phyloP scores from a whole-genome alignment of 2,888 invertebrate genomes.

The Chrysolina americana region DNA sequence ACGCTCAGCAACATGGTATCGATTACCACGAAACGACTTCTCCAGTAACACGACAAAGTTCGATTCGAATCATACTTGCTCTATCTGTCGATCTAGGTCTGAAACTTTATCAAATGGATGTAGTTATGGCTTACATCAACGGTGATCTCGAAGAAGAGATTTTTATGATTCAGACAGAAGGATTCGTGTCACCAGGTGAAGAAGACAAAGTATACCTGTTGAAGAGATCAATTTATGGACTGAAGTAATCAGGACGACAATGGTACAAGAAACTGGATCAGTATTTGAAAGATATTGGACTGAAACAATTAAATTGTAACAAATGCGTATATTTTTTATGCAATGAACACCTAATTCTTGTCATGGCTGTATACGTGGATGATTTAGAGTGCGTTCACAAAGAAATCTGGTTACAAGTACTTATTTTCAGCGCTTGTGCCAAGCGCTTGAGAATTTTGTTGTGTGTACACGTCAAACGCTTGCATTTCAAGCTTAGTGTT shows the following conservation, averaged over 20 bases:
- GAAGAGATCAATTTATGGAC: slow-evolving; percentile 54
- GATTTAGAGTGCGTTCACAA: background rate
- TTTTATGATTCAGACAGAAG: slow-evolving; percentile 45
- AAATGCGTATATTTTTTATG: background rate
- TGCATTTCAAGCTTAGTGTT: no score
- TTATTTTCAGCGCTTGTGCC: no score
- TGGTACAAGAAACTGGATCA: slow-evolving; percentile 42
- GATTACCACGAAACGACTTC: slow-evolving; percentile 22
- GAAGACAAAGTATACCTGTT: slow-evolving; percentile 23
- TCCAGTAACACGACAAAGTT: slow-evolving; percentile 24
- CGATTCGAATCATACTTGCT: slow-evolving; percentile 18
- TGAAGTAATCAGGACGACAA: slow-evolving; percentile 51
- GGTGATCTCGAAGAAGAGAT: slow-evolving; percentile 51
- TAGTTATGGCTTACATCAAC: slow-evolving; percentile 53
- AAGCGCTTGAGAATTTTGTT: no score
- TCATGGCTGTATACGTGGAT: background rate
- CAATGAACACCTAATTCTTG: background rate
- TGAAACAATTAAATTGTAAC: background rate
- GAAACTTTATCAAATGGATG: slow-evolving; percentile 26
- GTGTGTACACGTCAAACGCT: no score
- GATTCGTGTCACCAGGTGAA: background rate
- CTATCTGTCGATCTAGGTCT: slow-evolving; percentile 14
- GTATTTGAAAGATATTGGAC: background rate
- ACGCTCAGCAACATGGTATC: background rate
- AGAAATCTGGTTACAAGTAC: no score